Conservation (phyloP, 1,140 invertebrate genomes). For the Parapsyche elsis region DNA sequence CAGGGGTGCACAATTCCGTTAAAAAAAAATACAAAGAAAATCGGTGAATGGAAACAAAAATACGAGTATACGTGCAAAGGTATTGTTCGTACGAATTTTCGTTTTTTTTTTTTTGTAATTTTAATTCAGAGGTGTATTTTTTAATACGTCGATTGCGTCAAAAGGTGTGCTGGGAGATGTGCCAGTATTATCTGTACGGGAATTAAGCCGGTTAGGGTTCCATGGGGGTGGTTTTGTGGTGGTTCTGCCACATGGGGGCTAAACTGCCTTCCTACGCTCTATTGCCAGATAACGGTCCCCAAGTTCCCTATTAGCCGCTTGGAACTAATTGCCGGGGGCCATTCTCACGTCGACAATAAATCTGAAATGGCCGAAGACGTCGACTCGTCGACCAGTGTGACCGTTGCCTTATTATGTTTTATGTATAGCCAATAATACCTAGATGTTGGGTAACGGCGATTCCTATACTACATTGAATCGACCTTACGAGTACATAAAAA, state of each 20-base stretch:
- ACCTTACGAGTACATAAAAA: too few species aligned
- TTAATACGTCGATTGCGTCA: not conserved
- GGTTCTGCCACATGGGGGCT: constrained; percentile 38
- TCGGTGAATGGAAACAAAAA: not conserved
- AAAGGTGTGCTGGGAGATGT: not conserved
- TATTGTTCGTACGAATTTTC: not conserved
- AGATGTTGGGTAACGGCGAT: too few species aligned
- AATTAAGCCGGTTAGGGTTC: constrained; percentile 28
- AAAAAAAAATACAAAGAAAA: not conserved
- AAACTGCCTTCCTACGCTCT: constrained; percentile 54
- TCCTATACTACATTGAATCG: too few species aligned
- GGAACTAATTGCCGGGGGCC: constrained; percentile 55
- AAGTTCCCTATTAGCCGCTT: constrained; percentile 56
- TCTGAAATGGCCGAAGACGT: constrained; percentile 54
- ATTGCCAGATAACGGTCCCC: constrained; percentile 56
- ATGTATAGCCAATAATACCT: not conserved
- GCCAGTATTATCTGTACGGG: constrained; percentile 20
- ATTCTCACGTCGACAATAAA: constrained; percentile 56
- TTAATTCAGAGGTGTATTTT: not conserved
- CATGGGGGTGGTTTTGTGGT: constrained; percentile 4
- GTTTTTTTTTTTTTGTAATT: too few species aligned
- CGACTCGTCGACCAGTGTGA: constrained; percentile 44
- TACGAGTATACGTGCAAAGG: not conserved
- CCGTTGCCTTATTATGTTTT: not conserved
- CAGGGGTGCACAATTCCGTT: not conserved